Evolutionary conservation across 2,113 vertebrate genomes (phyloP).

Genomic region (Eulemur rufifrons): DNA sequence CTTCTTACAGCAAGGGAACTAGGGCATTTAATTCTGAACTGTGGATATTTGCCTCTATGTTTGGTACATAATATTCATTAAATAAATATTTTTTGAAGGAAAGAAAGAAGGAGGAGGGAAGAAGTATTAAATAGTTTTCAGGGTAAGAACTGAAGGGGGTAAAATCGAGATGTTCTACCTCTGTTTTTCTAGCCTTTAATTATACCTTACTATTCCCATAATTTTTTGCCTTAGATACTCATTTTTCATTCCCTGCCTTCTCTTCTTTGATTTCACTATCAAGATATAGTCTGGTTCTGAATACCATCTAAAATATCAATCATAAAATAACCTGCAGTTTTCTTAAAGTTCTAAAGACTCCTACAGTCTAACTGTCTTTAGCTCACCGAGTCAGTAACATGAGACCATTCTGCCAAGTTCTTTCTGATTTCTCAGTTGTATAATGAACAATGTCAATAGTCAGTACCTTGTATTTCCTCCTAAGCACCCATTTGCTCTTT

Average conservation of each 20-base stretch:
- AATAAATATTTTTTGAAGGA: neutral
- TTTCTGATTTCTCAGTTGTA: neutral
- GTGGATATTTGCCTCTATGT: neutral
- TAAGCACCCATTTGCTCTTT: neutral
- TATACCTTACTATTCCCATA: neutral
- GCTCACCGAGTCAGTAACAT: too few relatives aligned
- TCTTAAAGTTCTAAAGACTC: neutral
- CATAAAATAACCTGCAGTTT: neutral
- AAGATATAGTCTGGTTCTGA: neutral
- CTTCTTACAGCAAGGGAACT: neutral
- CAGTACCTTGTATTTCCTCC: neutral
- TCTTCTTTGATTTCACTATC: neutral
- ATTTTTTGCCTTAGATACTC: neutral
- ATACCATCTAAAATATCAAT: neutral
- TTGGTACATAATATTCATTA: neutral
- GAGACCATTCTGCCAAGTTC: neutral
- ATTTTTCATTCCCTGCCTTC: neutral
- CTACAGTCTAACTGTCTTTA: neutral
- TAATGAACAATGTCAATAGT: neutral
- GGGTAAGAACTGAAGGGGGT: neutral
- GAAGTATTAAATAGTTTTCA: neutral
- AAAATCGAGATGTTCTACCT: neutral
- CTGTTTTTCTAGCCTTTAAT: neutral
- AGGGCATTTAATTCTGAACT: neutral
- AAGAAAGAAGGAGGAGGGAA: neutral